These are phyloP conservation scores for Trachythela sp. DNA, from an alignment of 64 coral and sea anemone species.

Conservation along the genomic window DNA sequence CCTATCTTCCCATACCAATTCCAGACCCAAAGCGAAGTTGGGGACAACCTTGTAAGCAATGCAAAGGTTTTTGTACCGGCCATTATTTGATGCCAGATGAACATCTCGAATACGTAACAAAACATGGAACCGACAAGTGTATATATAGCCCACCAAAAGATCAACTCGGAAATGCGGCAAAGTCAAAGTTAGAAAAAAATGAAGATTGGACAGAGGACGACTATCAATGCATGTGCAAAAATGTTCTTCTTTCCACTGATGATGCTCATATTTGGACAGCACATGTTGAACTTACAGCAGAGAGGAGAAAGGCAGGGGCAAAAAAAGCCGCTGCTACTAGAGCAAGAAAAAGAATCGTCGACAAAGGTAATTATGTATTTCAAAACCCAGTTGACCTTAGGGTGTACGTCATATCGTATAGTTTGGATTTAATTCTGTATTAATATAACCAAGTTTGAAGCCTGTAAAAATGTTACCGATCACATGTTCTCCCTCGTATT, in stretches of 20 bases:
- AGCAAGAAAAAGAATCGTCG: constrained; percentile 42
- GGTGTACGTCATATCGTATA: constrained; percentile 41
- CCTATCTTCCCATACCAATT: constrained; percentile 35
- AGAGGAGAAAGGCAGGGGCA: constrained; percentile 55
- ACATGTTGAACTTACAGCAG: constrained; percentile 46
- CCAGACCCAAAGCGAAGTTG: constrained; percentile 36
- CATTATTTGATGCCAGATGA: constrained; percentile 58
- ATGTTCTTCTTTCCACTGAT: constrained; percentile 51
- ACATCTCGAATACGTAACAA: constrained; percentile 41
- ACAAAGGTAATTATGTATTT: constrained; percentile 50
- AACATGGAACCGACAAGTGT: constrained; percentile 51
- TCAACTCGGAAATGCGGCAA: constrained; percentile 52
- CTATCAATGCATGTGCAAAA: constrained; percentile 41
- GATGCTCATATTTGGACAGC: constrained; percentile 58
- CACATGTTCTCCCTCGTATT: no score
- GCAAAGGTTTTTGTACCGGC: constrained; percentile 53
- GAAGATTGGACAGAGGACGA: constrained; percentile 61
- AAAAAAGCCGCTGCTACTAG: constrained; percentile 51
- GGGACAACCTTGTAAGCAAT: constrained; percentile 53
- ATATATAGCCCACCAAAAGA: constrained; percentile 55
- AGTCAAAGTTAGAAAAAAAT: constrained; percentile 58
- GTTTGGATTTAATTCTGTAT: constrained; percentile 35
- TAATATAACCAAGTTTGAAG: constrained; percentile 37
- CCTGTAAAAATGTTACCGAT: no score
- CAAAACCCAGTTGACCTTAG: constrained; percentile 32